These are phyloP conservation scores for Neopipo cinnamomea DNA, from an alignment of 2,113 vertebrate genomes.

Conservation along the genomic window DNA sequence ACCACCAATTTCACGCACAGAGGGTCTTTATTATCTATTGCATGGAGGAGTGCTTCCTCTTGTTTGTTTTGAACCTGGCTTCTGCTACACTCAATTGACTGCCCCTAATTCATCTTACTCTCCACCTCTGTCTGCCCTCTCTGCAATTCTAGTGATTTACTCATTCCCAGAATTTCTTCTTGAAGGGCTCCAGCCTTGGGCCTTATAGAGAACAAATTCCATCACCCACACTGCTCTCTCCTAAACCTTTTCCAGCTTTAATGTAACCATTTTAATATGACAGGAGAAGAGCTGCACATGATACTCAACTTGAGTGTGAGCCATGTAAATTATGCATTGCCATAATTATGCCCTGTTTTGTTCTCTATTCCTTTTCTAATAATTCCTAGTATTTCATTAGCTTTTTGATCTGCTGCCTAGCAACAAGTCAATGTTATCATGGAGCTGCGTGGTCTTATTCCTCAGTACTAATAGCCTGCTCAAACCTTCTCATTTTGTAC, in stretches of 20 bases:
- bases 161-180: background rate
- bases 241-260: background rate
- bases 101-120: background rate
- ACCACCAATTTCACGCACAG: background rate
- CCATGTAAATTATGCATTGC: background rate
- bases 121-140: background rate
- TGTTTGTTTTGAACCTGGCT: background rate
- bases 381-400: background rate
- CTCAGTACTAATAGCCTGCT: background rate
- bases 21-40: background rate
- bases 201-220: background rate
- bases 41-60: background rate
- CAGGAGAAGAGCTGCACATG: background rate
- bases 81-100: background rate
- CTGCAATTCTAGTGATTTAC: background rate
- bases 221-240: background rate
- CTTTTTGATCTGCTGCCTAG: conserved; percentile 43
- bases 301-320: background rate
- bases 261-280: background rate
- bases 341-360: background rate
- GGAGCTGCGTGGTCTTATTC: background rate
- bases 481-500: background rate
- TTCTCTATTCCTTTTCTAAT: background rate
- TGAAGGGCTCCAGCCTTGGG: background rate
- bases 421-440: conserved; percentile 22